Conservation (phyloP, 2,797 vertebrate species). For the Melanotaenia trifasciata region DNA sequence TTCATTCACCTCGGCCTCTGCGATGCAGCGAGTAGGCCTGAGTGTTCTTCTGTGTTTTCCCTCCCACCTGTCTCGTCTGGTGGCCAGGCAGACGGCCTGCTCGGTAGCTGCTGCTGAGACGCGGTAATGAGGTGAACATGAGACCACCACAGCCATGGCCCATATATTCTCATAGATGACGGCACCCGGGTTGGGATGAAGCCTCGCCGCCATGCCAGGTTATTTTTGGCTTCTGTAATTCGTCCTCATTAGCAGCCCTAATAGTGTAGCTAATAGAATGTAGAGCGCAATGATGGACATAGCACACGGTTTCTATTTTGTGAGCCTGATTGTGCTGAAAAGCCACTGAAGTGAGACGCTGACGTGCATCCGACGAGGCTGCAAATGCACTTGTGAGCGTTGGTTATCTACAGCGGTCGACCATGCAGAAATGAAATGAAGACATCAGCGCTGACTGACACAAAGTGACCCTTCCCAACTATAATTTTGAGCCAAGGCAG, state of each 20-base stretch:
- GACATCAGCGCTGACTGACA: conserved; percentile 57
- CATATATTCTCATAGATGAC: conserved; percentile 52
- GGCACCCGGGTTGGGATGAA: conserved; percentile 24
- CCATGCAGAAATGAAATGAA: conserved; percentile 48
- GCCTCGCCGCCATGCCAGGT: conserved; percentile 26
- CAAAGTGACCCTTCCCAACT: conserved; percentile 45
- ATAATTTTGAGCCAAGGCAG: conserved; percentile 54
- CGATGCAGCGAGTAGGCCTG: not conserved
- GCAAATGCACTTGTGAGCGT: conserved; percentile 40
- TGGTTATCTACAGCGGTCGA: conserved; percentile 21
- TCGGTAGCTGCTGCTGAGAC: conserved; percentile 46
- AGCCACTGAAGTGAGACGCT: conserved; percentile 5
- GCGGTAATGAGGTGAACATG: conserved; percentile 62
- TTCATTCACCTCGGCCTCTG: conserved; percentile 10
- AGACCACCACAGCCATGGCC: conserved; percentile 40
- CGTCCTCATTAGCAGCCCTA: conserved; percentile 61
- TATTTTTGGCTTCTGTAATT: conserved; percentile 67
- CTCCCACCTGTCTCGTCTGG: conserved; percentile 63
- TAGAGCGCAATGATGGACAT: conserved; percentile 20
- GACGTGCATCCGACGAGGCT: conserved; percentile 7
- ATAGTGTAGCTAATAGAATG: conserved; percentile 61
- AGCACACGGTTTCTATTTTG: not conserved
- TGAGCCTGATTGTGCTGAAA: conserved; percentile 25
- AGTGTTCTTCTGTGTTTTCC: conserved; percentile 26
- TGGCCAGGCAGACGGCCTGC: conserved; percentile 50